These are phyloP conservation scores for Zeuzera pyrina DNA, from an alignment of 2,888 invertebrate species.

Conservation along the genomic window DNA sequence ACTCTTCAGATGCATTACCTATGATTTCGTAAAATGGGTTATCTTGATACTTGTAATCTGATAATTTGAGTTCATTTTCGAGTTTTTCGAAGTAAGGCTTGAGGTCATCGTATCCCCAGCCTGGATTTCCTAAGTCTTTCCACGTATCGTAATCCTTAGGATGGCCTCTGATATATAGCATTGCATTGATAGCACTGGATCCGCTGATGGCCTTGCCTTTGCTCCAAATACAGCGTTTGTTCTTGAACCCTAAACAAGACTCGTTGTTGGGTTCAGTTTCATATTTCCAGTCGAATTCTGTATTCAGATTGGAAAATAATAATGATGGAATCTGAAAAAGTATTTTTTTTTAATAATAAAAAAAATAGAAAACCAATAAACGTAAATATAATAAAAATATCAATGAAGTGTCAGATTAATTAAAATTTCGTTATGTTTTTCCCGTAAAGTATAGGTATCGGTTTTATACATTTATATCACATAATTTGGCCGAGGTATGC, in stretches of 20 bases:
- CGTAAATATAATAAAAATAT: no score
- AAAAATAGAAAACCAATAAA: no score
- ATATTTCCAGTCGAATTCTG: slow-evolving; percentile 69
- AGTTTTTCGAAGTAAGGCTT: slow-evolving; percentile 50
- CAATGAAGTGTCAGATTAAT: no score
- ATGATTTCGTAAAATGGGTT: slow-evolving; percentile 30
- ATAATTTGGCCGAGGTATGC: no score
- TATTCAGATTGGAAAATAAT: slow-evolving; percentile 32
- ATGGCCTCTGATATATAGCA: slow-evolving; percentile 75
- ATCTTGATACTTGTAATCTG: slow-evolving; percentile 10
- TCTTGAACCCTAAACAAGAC: slow-evolving; percentile 41
- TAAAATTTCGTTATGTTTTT: no score
- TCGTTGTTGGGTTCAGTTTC: slow-evolving; percentile 46
- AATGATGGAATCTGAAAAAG: slow-evolving; percentile 41
- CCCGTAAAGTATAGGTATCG: no score
- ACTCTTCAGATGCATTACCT: slow-evolving; percentile 43
- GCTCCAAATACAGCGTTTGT: slow-evolving; percentile 66
- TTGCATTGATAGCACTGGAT: slow-evolving; percentile 74
- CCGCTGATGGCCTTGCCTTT: slow-evolving; percentile 78
- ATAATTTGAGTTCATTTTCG: slow-evolving; percentile 34
- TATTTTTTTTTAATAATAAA: no score
- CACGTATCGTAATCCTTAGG: slow-evolving; percentile 69
- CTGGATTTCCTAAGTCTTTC: slow-evolving; percentile 62
- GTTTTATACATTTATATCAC: no score
- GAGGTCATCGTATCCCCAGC: slow-evolving; percentile 69